Conservation (phyloP, 2,797 vertebrate genomes). For the Premnoplex brunnescens region DNA sequence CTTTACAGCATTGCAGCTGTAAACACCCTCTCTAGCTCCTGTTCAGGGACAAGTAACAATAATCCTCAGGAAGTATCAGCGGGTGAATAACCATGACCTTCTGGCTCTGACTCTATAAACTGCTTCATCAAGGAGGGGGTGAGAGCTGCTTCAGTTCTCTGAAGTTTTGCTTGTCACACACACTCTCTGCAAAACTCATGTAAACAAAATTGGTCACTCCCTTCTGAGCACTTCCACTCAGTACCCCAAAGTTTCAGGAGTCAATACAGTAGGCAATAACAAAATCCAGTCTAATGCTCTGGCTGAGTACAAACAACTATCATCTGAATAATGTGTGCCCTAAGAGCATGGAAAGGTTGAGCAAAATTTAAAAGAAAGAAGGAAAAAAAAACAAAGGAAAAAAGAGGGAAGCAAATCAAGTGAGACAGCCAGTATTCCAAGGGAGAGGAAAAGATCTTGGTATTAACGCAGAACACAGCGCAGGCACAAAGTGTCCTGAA, state of each 20-base stretch:
- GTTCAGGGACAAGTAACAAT: not conserved
- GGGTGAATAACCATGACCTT: not conserved
- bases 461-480: not conserved
- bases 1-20: not conserved
- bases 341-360: not conserved
- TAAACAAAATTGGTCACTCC: not conserved
- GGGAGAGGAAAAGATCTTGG: not conserved
- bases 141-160: not conserved
- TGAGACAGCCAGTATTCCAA: not conserved
- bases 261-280: not conserved
- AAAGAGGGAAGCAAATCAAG: not conserved
- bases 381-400: not conserved
- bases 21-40: not conserved
- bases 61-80: not conserved
- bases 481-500: not conserved
- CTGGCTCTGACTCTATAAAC: not conserved
- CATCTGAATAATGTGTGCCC: not conserved
- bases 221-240: accelerated
- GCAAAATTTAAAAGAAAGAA: not conserved
- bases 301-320: not conserved
- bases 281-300: not conserved
- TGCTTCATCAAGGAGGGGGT: not conserved
- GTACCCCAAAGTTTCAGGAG: not conserved
- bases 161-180: not conserved
- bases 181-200: accelerated